Evolutionary conservation across 2,888 invertebrate genomes (phyloP).

Genomic region (Mythimna impura): DNA sequence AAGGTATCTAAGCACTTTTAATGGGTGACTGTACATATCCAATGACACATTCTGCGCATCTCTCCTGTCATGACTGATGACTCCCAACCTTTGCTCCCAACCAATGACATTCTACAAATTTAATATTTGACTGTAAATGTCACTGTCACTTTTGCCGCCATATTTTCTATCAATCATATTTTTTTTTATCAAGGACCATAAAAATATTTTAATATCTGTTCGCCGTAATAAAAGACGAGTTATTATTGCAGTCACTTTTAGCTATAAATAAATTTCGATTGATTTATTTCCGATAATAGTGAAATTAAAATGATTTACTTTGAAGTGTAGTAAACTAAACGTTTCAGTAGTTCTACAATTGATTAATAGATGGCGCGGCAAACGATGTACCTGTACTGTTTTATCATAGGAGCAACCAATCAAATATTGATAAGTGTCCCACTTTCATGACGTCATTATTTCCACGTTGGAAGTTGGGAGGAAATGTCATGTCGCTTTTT

Average conservation of each 20-base stretch:
- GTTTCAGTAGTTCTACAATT: slow-evolving; percentile 52
- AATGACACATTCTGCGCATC: no score
- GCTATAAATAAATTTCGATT: not conserved
- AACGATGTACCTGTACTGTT: slow-evolving; percentile 66
- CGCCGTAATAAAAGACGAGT: not conserved
- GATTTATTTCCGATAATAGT: not conserved
- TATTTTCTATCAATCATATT: slow-evolving; percentile 10
- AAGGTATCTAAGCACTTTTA: no score
- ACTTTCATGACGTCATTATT: slow-evolving; percentile 91
- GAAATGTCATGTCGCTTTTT: slow-evolving; percentile 84
- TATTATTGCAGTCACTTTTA: not conserved
- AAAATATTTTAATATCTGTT: not conserved
- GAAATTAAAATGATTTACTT: not conserved
- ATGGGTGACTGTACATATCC: no score
- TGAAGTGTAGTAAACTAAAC: slow-evolving; percentile 44
- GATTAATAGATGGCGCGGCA: slow-evolving; percentile 74
- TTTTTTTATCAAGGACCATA: not conserved
- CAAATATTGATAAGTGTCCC: slow-evolving; percentile 83
- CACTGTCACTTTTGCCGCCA: slow-evolving; percentile 29
- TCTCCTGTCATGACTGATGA: no score
- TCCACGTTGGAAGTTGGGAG: slow-evolving; percentile 92
- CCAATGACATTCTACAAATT: no score
- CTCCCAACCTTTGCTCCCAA: no score
- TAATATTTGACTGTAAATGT: not conserved
- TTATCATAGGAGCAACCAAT: slow-evolving; percentile 82